Evolutionary conservation across 2,888 invertebrate genomes (phyloP), one percentile per base, ranked within the genome.

Genomic region (Gonocerus acuteangulatus): DNA sequence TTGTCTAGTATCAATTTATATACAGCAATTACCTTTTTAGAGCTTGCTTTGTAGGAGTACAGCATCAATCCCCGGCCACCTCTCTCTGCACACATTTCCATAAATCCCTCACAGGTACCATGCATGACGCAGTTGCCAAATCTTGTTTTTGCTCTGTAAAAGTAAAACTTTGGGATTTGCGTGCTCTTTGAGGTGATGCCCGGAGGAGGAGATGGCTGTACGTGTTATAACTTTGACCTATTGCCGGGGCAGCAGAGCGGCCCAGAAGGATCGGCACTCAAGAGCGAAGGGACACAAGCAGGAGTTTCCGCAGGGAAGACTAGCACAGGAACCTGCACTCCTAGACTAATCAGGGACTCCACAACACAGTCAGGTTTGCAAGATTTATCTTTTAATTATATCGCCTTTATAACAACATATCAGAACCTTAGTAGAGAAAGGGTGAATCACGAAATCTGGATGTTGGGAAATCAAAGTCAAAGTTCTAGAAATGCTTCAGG

Each of bases 231-330:
- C 56, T 56, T 56, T 56, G 56, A 56, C 56, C 39, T 56, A 22
- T 56, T 56, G 44, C 56, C 56, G 21, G 56, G 44, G 13, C 42
- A 56, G 56, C 56, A 56, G 44, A 44, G 23, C 22, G 44, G 23
- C 22, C 19, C 42, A 22, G 56, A 44, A 44, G 56, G 56, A 15
- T 56, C 56, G 1, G 56, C 56, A 2, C 56, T 56, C 42, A 84
- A 84, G 73, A 89, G 87, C 0, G 89, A 90, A 73, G 89, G 89
- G 1, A 88, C 88, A 1, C 89, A 90, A 73, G 89, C 87, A 0
- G 88, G 78, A 77, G 70, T 73, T 32, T 64, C 65, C 2, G 66
- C 67, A 13, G 66, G 68, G 16, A 70, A 68, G 59, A 69, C 69
- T 54, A 68, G 69, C 13, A 70, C 70, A 4, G 70, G 70, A 16